Percentiles rank a stretch among this genome's conserved stretches.
Evolutionary conservation across 2,113 vertebrate genomes (phyloP).

Genomic region (western clawed frog (Xenopus tropicalis)): DNA sequence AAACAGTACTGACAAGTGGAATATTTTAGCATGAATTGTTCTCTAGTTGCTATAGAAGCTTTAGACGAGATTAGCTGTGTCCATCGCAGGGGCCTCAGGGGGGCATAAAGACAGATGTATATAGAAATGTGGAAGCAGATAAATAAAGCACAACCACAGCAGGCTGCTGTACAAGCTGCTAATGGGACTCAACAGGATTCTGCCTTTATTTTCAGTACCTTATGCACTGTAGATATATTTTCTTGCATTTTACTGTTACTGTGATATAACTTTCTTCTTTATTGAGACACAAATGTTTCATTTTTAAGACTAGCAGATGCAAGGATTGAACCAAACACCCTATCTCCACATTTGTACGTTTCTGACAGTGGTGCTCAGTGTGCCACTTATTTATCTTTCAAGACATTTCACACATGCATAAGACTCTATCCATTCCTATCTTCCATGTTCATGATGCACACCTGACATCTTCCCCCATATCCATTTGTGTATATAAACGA

Average conservation of each 20-base stretch:
- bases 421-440: no score
- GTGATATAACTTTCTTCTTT: constrained; percentile 4
- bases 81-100: constrained; percentile 7
- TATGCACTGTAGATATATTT: not conserved
- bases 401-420: no score
- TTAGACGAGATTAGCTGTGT: constrained; percentile 16
- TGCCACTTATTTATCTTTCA: no score
- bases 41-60: not conserved
- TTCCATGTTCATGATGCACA: no score
- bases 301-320: not conserved
- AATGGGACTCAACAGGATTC: constrained; percentile 3
- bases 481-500: no score
- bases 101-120: constrained; percentile 16
- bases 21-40: constrained; percentile 7
- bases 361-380: no score
- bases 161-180: constrained; percentile 9
- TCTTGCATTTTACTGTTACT: constrained; percentile 1
- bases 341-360: no score
- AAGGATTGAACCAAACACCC: not conserved
- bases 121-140: not conserved
- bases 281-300: not conserved
- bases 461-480: no score
- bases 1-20: not conserved
- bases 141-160: not conserved
- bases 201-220: constrained; percentile 2